Percentiles rank a stretch among this genome's conserved stretches.
phyloP scores from a whole-genome alignment of 1,140 invertebrate species.

The Adelges cooleyi region DNA sequence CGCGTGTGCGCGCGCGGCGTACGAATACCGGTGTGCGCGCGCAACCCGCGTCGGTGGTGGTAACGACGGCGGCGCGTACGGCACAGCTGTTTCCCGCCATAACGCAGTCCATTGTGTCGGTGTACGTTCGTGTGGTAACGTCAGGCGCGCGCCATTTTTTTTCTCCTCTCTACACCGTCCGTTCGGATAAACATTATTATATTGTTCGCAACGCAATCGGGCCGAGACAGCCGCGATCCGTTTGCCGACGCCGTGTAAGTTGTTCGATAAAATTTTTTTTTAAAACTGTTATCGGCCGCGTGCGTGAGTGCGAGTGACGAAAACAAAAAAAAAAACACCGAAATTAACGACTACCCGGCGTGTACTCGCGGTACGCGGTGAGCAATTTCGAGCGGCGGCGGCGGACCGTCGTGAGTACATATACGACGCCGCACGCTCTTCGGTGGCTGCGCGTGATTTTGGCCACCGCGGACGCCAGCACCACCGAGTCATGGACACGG shows the following conservation, averaged over 20 bases:
- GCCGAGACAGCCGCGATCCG: not conserved
- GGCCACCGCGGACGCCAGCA: too few relatives aligned
- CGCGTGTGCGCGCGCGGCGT: conserved; percentile 20
- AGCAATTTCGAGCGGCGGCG: not conserved
- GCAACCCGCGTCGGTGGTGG: not conserved
- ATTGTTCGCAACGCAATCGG: not conserved
- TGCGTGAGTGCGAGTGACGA: too few relatives aligned
- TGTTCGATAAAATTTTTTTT: not conserved
- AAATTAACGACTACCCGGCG: not conserved
- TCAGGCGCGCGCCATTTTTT: conserved; percentile 10
- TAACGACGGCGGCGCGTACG: conserved; percentile 4
- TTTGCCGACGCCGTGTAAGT: conserved; percentile 25
- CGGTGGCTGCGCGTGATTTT: too few relatives aligned
- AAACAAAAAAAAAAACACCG: not conserved
- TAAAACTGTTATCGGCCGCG: too few relatives aligned
- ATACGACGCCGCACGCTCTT: not conserved
- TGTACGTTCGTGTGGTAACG: conserved; percentile 15
- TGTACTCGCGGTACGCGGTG: not conserved
- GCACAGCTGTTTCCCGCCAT: conserved; percentile 27
- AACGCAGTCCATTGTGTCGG: conserved; percentile 25
- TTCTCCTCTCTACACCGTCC: conserved; percentile 1
- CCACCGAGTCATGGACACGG: conserved; percentile 13
- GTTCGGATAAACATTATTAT: not conserved
- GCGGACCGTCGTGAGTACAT: not conserved
- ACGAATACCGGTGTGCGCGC: conserved; percentile 2